phyloP scores from a whole-genome alignment of 2,113 vertebrate genomes.

The Mesitornis unicolor region DNA sequence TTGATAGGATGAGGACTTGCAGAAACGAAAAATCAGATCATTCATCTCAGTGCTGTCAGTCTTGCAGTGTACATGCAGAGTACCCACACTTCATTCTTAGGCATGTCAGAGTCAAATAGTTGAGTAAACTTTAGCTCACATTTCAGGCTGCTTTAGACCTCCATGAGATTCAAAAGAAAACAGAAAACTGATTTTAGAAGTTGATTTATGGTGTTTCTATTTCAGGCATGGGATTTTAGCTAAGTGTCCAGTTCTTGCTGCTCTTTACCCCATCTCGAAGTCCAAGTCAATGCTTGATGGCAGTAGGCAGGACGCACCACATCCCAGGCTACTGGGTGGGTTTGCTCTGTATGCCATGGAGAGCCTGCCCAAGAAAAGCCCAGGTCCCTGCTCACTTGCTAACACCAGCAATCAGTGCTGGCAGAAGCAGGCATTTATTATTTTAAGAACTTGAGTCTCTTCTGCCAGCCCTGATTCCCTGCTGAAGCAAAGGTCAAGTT shows the following conservation, averaged over 20 bases:
- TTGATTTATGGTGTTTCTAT: background rate
- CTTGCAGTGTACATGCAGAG: background rate
- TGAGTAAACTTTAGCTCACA: background rate
- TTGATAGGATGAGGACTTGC: background rate
- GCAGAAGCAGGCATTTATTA: background rate
- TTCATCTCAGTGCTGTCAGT: background rate
- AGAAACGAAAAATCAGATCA: background rate
- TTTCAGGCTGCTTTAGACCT: background rate
- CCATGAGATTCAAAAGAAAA: background rate
- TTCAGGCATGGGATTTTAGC: background rate
- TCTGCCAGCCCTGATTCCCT: background rate
- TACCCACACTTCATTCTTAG: background rate
- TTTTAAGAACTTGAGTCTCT: background rate
- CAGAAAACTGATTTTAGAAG: background rate
- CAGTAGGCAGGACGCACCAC: background rate
- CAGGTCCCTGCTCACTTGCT: background rate
- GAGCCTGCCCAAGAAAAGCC: background rate
- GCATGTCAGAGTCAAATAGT: background rate
- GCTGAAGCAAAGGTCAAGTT: background rate
- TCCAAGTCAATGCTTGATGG: background rate
- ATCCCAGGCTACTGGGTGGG: background rate
- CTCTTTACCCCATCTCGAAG: background rate
- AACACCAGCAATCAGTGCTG: background rate
- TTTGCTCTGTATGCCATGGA: background rate
- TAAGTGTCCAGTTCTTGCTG: background rate